A percentile compares a stretch with the other conserved stretches of the same genome.
Conservation (phyloP, 2,797 vertebrate species). For the Tamandua tetradactyla region DNA sequence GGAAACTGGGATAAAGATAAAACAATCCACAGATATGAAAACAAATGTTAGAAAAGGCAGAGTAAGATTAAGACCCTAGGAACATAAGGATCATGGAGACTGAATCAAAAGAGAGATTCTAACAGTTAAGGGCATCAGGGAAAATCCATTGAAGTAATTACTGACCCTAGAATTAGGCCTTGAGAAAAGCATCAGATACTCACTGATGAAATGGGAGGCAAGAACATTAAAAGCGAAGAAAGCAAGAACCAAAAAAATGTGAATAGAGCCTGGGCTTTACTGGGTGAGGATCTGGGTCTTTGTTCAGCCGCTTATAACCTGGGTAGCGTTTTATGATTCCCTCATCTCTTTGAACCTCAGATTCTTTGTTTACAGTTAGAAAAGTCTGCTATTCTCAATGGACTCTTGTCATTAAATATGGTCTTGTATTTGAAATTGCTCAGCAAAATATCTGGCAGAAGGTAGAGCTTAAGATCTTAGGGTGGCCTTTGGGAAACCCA, state of each 20-base stretch:
- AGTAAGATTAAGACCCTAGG: conserved; percentile 24
- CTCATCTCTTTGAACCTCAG: background rate
- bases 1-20: background rate
- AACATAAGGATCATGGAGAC: background rate
- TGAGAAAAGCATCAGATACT: background rate
- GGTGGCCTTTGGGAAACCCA: background rate
- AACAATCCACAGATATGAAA: background rate
- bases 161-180: background rate
- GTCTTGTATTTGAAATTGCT: conserved; percentile 1
- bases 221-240: background rate
- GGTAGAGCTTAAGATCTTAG: background rate
- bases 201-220: background rate
- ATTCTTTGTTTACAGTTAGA: background rate
- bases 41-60: background rate
- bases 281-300: background rate
- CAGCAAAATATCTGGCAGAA: conserved; percentile 22
- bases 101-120: background rate
- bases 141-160: background rate
- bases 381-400: background rate
- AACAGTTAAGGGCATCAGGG: background rate
- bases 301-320: background rate
- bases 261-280: background rate
- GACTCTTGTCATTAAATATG: background rate
- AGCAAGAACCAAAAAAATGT: background rate
- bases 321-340: background rate